phyloP scores from a whole-genome alignment of 1,140 invertebrate genomes.

The Macrostomum lignano region DNA sequence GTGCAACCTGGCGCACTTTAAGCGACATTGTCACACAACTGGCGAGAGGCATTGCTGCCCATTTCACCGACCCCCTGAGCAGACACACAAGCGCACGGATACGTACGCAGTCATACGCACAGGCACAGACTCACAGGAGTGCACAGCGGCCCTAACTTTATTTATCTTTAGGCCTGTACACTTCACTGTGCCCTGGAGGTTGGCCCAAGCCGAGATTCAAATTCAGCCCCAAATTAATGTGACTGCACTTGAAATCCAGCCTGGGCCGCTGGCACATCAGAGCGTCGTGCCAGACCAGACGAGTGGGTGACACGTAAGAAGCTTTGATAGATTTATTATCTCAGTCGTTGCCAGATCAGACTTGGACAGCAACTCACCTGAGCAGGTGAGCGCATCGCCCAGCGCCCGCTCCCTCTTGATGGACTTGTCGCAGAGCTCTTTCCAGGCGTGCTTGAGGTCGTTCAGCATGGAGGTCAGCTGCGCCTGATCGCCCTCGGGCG shows the following conservation, averaged over 20 bases:
- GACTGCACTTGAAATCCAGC: background rate
- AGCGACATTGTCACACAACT: too few species aligned
- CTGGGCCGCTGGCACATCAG: background rate
- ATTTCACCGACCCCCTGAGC: too few species aligned
- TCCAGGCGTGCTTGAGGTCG: conserved; percentile 78
- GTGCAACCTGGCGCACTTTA: too few species aligned
- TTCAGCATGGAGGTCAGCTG: conserved; percentile 50
- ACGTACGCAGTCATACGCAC: too few species aligned
- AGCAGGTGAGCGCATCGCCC: background rate
- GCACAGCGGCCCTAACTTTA: too few species aligned
- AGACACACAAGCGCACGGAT: too few species aligned
- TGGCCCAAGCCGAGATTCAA: too few species aligned
- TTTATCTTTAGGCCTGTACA: too few species aligned
- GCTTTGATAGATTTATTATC: background rate
- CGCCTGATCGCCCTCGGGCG: conserved; percentile 57
- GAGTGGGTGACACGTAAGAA: background rate
- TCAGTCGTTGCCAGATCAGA: background rate
- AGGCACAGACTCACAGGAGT: too few species aligned
- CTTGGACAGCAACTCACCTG: background rate
- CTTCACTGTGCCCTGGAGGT: too few species aligned
- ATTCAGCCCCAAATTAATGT: too few species aligned
- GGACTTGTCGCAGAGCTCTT: conserved; percentile 62
- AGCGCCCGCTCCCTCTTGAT: conserved; percentile 40
- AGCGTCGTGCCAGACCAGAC: background rate
- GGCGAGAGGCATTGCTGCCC: too few species aligned